phyloP scores from a whole-genome alignment of 2,888 invertebrate species.

The Lasius fuliginosus region DNA sequence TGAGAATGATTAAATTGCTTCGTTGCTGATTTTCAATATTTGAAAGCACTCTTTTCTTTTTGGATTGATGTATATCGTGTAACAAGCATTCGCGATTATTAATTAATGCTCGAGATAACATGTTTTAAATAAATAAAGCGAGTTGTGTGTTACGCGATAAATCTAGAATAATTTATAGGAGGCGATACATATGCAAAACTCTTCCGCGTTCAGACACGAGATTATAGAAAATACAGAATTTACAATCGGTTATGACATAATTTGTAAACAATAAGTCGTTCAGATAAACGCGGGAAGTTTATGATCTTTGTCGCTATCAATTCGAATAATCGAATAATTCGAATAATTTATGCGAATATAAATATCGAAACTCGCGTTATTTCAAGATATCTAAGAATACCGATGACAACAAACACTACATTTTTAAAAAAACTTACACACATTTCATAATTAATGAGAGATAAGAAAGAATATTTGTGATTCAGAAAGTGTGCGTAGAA shows the following conservation, averaged over 20 bases:
- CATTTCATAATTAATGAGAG: conserved; percentile 19
- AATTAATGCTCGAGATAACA: neutral
- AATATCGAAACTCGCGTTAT: neutral
- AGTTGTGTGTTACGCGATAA: neutral
- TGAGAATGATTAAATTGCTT: neutral
- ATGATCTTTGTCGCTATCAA: neutral
- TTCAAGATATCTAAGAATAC: conserved; percentile 8
- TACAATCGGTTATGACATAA: conserved; percentile 13
- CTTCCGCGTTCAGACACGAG: neutral
- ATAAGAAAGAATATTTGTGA: neutral
- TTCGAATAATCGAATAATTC: no score
- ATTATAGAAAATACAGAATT: conserved; percentile 24
- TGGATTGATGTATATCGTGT: neutral
- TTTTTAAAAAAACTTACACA: neutral
- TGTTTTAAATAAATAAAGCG: neutral
- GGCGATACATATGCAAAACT: neutral
- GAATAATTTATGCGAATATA: conserved; percentile 7
- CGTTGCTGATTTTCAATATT: neutral
- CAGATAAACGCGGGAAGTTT: neutral
- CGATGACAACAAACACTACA: neutral
- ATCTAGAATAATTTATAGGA: conserved; percentile 16
- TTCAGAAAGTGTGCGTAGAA: neutral
- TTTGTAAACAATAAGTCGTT: conserved; percentile 10
- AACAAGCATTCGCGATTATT: neutral
- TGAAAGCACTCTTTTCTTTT: neutral